phyloP scores from a whole-genome alignment of 2,888 invertebrate species.

The Archips crataeganus region DNA sequence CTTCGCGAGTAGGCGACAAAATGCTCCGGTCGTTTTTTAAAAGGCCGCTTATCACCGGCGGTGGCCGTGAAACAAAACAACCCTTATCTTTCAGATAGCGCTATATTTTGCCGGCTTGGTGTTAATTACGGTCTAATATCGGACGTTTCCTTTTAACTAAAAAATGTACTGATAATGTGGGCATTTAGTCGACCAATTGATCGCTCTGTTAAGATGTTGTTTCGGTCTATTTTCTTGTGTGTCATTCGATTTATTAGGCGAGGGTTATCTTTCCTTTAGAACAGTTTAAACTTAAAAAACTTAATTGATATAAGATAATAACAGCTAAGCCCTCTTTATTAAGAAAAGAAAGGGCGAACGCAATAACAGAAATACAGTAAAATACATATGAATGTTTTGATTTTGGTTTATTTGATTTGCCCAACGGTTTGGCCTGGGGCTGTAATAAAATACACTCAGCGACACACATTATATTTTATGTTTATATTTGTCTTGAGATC shows the following conservation, averaged over 20 bases:
- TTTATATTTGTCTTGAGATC: constrained; percentile 4
- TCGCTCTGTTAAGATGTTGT: constrained; percentile 29
- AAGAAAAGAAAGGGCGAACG: not conserved
- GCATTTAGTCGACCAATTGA: constrained; percentile 41
- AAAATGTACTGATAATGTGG: constrained; percentile 58
- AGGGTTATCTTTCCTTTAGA: not conserved
- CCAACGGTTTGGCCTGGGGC: not conserved
- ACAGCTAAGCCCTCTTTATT: not conserved
- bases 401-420: constrained; percentile 2
- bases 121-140: constrained; percentile 73
- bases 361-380: not conserved
- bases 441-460: not conserved
- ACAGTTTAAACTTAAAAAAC: not conserved
- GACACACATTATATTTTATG: not conserved
- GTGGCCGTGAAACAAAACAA: constrained; percentile 69
- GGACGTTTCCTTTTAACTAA: constrained; percentile 52
- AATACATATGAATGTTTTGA: not conserved
- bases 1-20: constrained; percentile 64
- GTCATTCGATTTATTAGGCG: not conserved
- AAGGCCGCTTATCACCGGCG: constrained; percentile 58
- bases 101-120: constrained; percentile 58
- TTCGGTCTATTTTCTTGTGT: constrained; percentile 16
- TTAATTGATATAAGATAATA: not conserved
- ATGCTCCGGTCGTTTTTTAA: constrained; percentile 55
- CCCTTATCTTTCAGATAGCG: constrained; percentile 68